Evolutionary conservation across 1,140 invertebrate genomes (phyloP).

Genomic region (Aleiodes sp.): DNA sequence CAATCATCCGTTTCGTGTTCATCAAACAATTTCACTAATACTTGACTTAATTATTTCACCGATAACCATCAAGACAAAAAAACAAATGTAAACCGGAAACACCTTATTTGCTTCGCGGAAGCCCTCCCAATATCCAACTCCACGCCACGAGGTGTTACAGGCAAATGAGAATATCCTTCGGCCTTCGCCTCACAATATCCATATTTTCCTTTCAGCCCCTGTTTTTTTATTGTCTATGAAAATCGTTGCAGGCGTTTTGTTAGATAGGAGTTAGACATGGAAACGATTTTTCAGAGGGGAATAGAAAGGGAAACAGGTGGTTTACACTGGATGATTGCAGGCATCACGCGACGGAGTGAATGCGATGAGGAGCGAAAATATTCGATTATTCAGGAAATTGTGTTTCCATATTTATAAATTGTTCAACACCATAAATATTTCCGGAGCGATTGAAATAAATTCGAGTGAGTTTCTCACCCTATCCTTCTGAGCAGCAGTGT

Average conservation of each 20-base stretch:
- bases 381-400: conserved; percentile 27
- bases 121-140: too few relatives aligned
- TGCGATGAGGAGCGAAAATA: too few relatives aligned
- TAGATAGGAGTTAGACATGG: conserved; percentile 33
- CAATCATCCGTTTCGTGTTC: too few relatives aligned
- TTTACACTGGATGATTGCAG: conserved; percentile 53
- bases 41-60: too few relatives aligned
- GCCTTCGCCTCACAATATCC: too few relatives aligned
- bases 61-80: too few relatives aligned
- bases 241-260: conserved; percentile 4
- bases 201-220: conserved; percentile 31
- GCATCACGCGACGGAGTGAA: conserved; percentile 54
- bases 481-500: conserved; percentile 78
- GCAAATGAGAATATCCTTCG: too few relatives aligned
- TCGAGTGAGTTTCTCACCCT: conserved; percentile 72
- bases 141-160: too few relatives aligned
- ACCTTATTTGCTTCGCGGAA: too few relatives aligned
- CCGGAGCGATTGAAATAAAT: background rate
- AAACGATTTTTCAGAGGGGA: conserved; percentile 15
- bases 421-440: background rate
- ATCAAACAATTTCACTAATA: too few relatives aligned
- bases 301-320: conserved; percentile 51
- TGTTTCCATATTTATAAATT: conserved; percentile 37
- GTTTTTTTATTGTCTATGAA: background rate
- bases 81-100: too few relatives aligned